Percentiles rank a stretch among this genome's conserved stretches.
phyloP scores from a whole-genome alignment of 2,888 invertebrate species.

The Aromia moschata region DNA sequence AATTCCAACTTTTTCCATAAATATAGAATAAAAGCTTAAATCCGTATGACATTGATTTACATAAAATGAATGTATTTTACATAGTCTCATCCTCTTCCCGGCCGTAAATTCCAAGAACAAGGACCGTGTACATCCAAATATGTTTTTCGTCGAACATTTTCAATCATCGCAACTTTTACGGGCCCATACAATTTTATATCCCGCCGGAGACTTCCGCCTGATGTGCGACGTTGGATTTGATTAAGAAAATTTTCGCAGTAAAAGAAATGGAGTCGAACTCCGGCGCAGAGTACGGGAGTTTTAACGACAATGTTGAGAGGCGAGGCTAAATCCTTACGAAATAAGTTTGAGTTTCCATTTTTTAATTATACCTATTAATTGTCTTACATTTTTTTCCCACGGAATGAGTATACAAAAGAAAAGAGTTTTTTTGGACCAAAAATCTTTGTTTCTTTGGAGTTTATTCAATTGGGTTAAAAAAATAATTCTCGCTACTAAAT shows the following conservation, averaged over 20 bases:
- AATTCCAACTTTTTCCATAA: constrained; percentile 28
- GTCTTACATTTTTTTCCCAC: too few species aligned
- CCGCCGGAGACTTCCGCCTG: constrained; percentile 53
- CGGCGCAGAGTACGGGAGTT: constrained; percentile 8
- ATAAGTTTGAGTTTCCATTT: too few species aligned
- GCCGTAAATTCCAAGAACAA: constrained; percentile 42
- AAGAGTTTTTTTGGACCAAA: too few species aligned
- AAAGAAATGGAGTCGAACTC: constrained; percentile 45
- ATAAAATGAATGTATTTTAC: constrained; percentile 34
- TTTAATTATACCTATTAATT: too few species aligned
- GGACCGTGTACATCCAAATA: constrained; percentile 45
- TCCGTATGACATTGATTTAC: constrained; percentile 32
- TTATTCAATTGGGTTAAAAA: too few species aligned
- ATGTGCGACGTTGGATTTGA: constrained; percentile 55
- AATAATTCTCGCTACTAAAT: too few species aligned
- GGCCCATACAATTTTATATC: constrained; percentile 53
- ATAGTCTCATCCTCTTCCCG: constrained; percentile 26
- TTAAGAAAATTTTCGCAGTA: constrained; percentile 55
- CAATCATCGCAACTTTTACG: constrained; percentile 54
- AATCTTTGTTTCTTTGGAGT: too few species aligned
- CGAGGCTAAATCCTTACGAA: too few species aligned
- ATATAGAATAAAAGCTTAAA: constrained; percentile 23
- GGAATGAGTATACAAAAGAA: too few species aligned
- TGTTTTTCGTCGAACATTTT: constrained; percentile 54
- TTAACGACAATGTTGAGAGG: too few species aligned